These are phyloP conservation scores for Pristionchus exspectatus DNA, from an alignment of 2,888 invertebrate genomes.

Conservation along the genomic window DNA sequence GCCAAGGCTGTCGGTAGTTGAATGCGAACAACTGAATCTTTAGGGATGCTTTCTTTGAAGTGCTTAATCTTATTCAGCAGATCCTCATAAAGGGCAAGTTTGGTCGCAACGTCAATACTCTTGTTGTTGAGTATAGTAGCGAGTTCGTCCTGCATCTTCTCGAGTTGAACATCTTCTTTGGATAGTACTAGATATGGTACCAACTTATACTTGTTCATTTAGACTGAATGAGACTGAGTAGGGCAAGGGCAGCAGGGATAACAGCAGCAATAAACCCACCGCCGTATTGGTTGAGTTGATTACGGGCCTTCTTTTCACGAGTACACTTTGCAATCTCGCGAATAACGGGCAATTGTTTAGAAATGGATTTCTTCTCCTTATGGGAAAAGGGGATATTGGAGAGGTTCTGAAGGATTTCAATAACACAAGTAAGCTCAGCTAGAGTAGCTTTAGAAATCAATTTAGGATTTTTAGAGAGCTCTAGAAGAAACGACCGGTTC, in stretches of 20 bases:
- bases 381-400: neutral
- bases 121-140: neutral
- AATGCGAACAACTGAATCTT: too few species aligned
- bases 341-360: neutral
- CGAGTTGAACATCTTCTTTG: slow-evolving; percentile 2
- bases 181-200: too few species aligned
- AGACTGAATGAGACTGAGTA: neutral
- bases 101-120: neutral
- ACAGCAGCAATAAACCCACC: neutral
- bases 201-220: slow-evolving; percentile 44
- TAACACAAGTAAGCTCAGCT: slow-evolving; percentile 14
- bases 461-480: slow-evolving; percentile 22
- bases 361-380: neutral
- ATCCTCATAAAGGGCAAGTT: neutral
- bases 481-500: slow-evolving; percentile 2
- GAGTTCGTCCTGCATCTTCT: neutral
- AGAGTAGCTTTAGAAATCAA: neutral
- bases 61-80: neutral
- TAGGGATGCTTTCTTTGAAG: too few species aligned
- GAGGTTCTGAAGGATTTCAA: slow-evolving; percentile 6
- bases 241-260: slow-evolving; percentile 25
- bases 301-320: neutral
- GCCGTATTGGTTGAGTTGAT: neutral
- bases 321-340: slow-evolving; percentile 33
- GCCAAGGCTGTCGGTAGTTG: too few species aligned